These are phyloP conservation scores for Chrysolina oricalcia DNA, from an alignment of 2,888 invertebrate species.

Conservation along the genomic window DNA sequence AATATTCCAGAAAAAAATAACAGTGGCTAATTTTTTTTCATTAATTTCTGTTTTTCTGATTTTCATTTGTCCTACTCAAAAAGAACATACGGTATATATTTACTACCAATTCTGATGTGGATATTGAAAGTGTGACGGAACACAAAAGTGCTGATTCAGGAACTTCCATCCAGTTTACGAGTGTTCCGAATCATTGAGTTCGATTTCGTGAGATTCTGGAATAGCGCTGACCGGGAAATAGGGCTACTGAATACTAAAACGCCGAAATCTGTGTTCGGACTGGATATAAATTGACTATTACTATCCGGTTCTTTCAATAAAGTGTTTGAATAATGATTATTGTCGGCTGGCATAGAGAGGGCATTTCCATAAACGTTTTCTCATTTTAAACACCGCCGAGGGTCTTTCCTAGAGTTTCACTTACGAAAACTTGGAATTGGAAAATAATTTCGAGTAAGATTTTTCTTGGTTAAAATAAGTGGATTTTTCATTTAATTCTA, in stretches of 20 bases:
- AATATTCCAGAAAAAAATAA: too few species aligned
- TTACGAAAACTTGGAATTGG: neutral
- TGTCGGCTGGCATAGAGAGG: neutral
- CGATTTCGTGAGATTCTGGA: constrained; percentile 44
- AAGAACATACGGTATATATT: neutral
- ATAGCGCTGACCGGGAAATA: constrained; percentile 47
- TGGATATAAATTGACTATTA: constrained; percentile 42
- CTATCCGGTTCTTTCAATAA: constrained; percentile 25
- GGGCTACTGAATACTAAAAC: constrained; percentile 49
- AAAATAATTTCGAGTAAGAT: neutral
- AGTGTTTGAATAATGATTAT: constrained; percentile 23
- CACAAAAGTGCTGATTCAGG: constrained; percentile 44
- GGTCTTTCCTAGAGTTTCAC: neutral
- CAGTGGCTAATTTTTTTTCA: too few species aligned
- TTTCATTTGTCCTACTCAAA: too few species aligned
- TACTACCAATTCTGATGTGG: neutral
- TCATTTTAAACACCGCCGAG: neutral
- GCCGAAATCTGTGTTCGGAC: constrained; percentile 18
- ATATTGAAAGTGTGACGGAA: constrained; percentile 6
- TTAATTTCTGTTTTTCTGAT: too few species aligned
- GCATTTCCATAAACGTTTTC: constrained; percentile 16
- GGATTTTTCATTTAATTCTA: too few species aligned
- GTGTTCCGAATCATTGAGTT: constrained; percentile 48
- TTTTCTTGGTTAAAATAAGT: too few species aligned
- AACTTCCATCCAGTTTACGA: constrained; percentile 43